Conservation (phyloP, 1,140 invertebrate genomes). For the Geopemphigus sp. region DNA sequence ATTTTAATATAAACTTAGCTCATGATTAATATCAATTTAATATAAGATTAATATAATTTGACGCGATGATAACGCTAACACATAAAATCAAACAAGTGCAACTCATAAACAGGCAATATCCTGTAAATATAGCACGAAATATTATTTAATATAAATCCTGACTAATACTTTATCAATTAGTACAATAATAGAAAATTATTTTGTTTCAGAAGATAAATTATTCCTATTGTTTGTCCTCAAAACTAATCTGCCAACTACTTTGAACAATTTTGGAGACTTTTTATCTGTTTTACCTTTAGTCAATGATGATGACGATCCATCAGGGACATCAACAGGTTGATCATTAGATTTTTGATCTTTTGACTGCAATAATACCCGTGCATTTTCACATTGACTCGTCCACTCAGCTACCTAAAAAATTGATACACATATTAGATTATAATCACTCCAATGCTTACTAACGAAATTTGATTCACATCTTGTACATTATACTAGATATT, state of each 20-base stretch:
- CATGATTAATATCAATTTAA: neutral
- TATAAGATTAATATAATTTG: slow-evolving; percentile 18
- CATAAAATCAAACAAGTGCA: slow-evolving; percentile 26
- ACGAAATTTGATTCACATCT: too few relatives aligned
- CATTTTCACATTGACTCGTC: slow-evolving; percentile 40
- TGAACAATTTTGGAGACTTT: slow-evolving; percentile 40
- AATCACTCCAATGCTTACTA: neutral
- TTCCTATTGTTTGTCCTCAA: slow-evolving; percentile 14
- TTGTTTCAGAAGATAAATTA: slow-evolving; percentile 14
- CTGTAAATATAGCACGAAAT: slow-evolving; percentile 25
- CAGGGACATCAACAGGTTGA: slow-evolving; percentile 10
- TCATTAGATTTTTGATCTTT: slow-evolving; percentile 17
- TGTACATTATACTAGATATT: too few relatives aligned
- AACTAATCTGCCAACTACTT: slow-evolving; percentile 22
- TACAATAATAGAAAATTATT: neutral
- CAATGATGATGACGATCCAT: slow-evolving; percentile 20
- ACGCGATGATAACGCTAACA: slow-evolving; percentile 4
- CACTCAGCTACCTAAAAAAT: slow-evolving; percentile 24
- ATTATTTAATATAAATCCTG: neutral
- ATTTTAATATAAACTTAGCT: neutral
- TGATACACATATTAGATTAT: neutral
- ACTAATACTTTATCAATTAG: neutral
- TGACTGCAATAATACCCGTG: slow-evolving; percentile 17
- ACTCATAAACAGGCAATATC: slow-evolving; percentile 30
- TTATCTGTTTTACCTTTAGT: slow-evolving; percentile 42